These are phyloP conservation scores for Brotula barbata DNA, from an alignment of 2,797 vertebrate genomes.

Conservation along the genomic window DNA sequence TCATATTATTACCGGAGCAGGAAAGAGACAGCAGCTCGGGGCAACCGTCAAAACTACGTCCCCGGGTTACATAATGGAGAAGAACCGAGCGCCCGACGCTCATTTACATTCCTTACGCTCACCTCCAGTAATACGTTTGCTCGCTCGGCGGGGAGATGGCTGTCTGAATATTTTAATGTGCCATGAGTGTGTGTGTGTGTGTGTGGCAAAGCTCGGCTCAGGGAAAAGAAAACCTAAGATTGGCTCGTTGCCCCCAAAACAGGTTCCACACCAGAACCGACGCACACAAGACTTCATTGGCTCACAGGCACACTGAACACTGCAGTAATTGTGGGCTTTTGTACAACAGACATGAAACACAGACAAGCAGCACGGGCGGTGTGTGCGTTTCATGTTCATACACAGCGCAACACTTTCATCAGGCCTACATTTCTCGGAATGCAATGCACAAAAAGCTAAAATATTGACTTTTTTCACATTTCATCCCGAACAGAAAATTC, in stretches of 20 bases:
- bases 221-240: slow-evolving; percentile 45
- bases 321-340: slow-evolving; percentile 40
- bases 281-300: slow-evolving; percentile 47
- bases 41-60: slow-evolving; percentile 23
- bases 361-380: slow-evolving; percentile 17
- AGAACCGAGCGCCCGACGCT: slow-evolving; percentile 26
- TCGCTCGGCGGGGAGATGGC: slow-evolving; percentile 46
- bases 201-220: slow-evolving; percentile 36
- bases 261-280: slow-evolving; percentile 26
- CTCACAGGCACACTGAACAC: slow-evolving; percentile 29
- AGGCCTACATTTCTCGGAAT: not conserved
- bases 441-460: not conserved
- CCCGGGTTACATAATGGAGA: slow-evolving; percentile 21
- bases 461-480: not conserved
- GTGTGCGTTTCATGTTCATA: slow-evolving; percentile 10
- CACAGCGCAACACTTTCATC: slow-evolving; percentile 17
- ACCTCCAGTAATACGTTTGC: slow-evolving; percentile 42
- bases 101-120: slow-evolving; percentile 59
- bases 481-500: not conserved
- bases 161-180: slow-evolving; percentile 58
- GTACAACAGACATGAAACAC: slow-evolving; percentile 33
- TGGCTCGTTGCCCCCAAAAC: slow-evolving; percentile 39
- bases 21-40: slow-evolving; percentile 8
- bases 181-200: slow-evolving; percentile 59
- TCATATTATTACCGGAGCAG: slow-evolving; percentile 3